These are phyloP conservation scores for Strix uralensis DNA, from an alignment of 2,113 vertebrate species.

Conservation along the genomic window DNA sequence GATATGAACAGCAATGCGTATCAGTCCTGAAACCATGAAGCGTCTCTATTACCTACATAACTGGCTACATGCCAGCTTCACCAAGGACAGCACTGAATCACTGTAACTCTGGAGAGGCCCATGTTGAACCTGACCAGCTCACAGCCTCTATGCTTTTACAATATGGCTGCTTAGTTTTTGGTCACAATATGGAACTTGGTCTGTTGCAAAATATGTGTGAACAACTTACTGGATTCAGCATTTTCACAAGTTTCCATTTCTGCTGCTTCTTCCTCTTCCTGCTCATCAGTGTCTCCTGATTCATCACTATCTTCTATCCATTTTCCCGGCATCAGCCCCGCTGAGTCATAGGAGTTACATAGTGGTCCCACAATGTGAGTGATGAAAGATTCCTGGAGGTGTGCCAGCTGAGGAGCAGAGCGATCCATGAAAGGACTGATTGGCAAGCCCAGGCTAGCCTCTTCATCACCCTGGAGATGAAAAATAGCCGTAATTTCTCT, in stretches of 20 bases:
- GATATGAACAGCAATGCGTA: neutral
- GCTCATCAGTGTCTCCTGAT: constrained; percentile 79
- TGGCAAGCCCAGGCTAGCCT: constrained; percentile 91
- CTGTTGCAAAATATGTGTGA: neutral
- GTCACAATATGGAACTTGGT: neutral
- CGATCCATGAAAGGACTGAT: constrained; percentile 99
- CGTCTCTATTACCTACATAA: neutral
- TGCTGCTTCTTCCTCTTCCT: constrained; percentile 71
- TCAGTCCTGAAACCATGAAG: neutral
- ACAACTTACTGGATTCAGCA: constrained; percentile 77
- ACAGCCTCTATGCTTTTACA: neutral
- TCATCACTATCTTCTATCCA: constrained; percentile 86
- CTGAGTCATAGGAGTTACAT: constrained; percentile 93
- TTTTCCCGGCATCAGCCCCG: constrained; percentile 89
- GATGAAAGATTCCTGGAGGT: constrained; percentile 98
- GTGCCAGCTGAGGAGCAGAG: constrained; percentile 92
- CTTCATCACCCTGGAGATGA: constrained; percentile 88
- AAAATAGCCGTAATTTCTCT: neutral
- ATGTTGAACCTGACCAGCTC: neutral
- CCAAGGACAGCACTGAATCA: neutral
- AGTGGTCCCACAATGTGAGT: constrained; percentile 97
- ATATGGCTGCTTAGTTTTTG: neutral
- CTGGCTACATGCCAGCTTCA: neutral
- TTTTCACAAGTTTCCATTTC: constrained; percentile 86
- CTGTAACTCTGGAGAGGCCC: neutral